Percentiles rank a stretch among this genome's conserved stretches.
These are phyloP conservation scores for Acanthurus tractus DNA, from an alignment of 2,797 vertebrate genomes.

Conservation along the genomic window DNA sequence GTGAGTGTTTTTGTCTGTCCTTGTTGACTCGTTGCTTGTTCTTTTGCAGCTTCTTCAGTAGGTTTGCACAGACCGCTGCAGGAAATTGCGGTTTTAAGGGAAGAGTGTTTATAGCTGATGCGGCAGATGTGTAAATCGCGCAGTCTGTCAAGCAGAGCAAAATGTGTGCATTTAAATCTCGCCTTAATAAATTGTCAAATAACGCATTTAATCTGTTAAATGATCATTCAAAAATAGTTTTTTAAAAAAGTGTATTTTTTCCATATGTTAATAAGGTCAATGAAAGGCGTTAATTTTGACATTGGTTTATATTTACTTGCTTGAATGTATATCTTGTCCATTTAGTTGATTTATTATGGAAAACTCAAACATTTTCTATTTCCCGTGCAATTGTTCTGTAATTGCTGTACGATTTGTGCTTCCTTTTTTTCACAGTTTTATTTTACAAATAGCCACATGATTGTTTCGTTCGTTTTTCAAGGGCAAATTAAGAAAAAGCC, in stretches of 20 bases:
- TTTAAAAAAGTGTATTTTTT: not conserved
- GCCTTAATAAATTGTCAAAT: not conserved
- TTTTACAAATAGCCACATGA: not conserved
- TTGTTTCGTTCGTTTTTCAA: no score
- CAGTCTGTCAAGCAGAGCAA: constrained; percentile 27
- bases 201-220: not conserved
- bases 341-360: not conserved
- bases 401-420: not conserved
- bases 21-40: not conserved
- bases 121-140: constrained; percentile 37
- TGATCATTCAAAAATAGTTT: not conserved
- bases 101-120: constrained; percentile 42
- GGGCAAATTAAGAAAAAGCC: not conserved
- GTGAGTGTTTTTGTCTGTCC: constrained; percentile 71
- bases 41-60: not conserved
- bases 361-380: not conserved
- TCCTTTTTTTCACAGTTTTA: not conserved
- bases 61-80: constrained; percentile 11
- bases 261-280: not conserved
- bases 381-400: not conserved
- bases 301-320: no score
- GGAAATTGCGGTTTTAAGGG: constrained; percentile 67
- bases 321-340: no score
- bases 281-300: no score
- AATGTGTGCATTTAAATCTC: not conserved